These are phyloP conservation scores for Teleogryllus occipitalis DNA, from an alignment of 1,140 invertebrate genomes.

Conservation along the genomic window DNA sequence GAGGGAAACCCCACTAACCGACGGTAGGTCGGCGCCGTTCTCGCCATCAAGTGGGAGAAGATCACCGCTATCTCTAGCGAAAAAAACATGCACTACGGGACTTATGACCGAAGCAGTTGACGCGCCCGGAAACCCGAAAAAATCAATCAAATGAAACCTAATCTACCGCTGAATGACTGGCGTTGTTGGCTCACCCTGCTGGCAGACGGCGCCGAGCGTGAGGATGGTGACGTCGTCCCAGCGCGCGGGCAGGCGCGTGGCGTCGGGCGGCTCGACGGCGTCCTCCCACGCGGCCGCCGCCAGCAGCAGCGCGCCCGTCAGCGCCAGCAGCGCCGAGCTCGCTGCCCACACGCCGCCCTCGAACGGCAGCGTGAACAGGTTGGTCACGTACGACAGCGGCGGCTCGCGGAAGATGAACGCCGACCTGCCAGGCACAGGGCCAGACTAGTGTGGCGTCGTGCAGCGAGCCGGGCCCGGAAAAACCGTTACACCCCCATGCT, in stretches of 20 bases:
- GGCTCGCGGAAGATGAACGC: constrained; percentile 37
- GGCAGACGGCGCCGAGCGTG: constrained; percentile 44
- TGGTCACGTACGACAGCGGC: constrained; percentile 35
- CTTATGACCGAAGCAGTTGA: too few relatives aligned
- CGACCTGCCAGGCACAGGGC: not conserved
- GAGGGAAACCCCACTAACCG: too few relatives aligned
- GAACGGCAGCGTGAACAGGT: constrained; percentile 54
- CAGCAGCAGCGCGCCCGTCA: constrained; percentile 37
- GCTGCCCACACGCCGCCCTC: constrained; percentile 48
- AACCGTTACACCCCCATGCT: too few relatives aligned
- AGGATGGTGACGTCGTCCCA: constrained; percentile 17
- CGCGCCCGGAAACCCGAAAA: too few relatives aligned
- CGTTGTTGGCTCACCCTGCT: constrained; percentile 52
- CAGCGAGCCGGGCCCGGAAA: too few relatives aligned
- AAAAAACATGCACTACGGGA: too few relatives aligned
- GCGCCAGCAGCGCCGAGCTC: constrained; percentile 34
- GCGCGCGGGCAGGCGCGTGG: not conserved
- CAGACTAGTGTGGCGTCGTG: too few relatives aligned
- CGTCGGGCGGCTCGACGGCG: not conserved
- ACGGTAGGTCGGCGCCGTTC: too few relatives aligned
- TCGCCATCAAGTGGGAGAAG: too few relatives aligned
- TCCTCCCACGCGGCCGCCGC: not conserved
- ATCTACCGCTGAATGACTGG: too few relatives aligned
- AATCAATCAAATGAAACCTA: too few relatives aligned
- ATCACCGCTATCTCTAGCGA: too few relatives aligned